phyloP scores from a whole-genome alignment of 2,797 vertebrate species.

The Tokudaia tokunoshimensis region DNA sequence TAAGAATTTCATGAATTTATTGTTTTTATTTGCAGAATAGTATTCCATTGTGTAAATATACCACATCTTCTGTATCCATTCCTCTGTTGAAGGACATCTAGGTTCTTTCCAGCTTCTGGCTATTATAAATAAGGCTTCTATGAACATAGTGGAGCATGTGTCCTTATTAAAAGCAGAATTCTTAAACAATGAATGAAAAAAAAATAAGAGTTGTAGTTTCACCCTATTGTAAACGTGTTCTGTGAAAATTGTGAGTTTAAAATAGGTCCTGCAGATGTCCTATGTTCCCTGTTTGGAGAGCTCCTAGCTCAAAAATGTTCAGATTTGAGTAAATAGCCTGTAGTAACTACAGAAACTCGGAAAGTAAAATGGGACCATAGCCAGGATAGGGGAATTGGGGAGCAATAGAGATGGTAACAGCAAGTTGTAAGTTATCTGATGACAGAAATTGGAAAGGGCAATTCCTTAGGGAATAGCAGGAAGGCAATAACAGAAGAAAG shows the following conservation, averaged over 20 bases:
- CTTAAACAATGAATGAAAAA: constrained; percentile 54
- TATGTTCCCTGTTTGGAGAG: background rate
- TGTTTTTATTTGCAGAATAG: too few species aligned
- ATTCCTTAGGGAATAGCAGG: background rate
- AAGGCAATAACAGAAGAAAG: background rate
- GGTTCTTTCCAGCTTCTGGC: too few species aligned
- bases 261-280: background rate
- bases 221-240: background rate
- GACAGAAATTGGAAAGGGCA: background rate
- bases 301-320: background rate
- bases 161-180: constrained; percentile 61
- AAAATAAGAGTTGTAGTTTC: constrained; percentile 23
- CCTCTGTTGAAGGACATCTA: too few species aligned
- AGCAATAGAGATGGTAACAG: too few species aligned
- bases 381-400: background rate
- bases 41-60: too few species aligned
- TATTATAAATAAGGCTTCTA: too few species aligned
- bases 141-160: too few species aligned
- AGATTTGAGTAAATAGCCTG: background rate
- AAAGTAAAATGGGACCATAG: background rate
- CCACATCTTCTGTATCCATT: too few species aligned
- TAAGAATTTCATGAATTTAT: too few species aligned
- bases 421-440: background rate
- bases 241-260: background rate
- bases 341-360: background rate